These are phyloP conservation scores for Mungos mungo DNA, from an alignment of 2,113 vertebrate genomes.

Conservation along the genomic window DNA sequence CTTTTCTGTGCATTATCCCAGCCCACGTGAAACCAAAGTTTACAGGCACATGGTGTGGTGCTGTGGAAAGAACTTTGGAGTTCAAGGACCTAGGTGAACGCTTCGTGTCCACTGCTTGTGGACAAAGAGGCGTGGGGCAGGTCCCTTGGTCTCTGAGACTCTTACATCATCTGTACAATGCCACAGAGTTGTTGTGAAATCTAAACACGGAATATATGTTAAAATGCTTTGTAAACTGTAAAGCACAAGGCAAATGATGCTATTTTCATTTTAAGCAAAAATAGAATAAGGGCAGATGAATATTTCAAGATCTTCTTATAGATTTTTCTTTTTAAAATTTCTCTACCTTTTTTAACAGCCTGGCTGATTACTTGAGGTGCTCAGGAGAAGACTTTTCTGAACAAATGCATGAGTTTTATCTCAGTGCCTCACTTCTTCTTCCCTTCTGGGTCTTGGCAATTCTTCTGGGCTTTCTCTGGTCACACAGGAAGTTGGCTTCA, in stretches of 20 bases:
- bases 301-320: slow-evolving; percentile 18
- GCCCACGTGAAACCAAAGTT: neutral
- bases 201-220: slow-evolving; percentile 8
- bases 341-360: neutral
- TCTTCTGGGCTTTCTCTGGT: neutral
- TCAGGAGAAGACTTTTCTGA: neutral
- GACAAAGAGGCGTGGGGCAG: neutral
- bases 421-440: neutral
- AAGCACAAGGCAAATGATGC: slow-evolving; percentile 57
- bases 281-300: slow-evolving; percentile 47
- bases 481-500: neutral
- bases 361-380: neutral
- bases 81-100: neutral
- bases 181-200: neutral
- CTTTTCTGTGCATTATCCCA: neutral
- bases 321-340: neutral
- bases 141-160: neutral
- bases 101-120: accelerated
- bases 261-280: slow-evolving; percentile 57
- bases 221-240: slow-evolving; percentile 64
- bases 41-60: neutral
- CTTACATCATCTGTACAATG: neutral
- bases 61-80: accelerated
- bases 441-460: accelerated
- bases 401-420: neutral